These are phyloP conservation scores for Palaemon carinicauda DNA, from an alignment of 1,140 invertebrate genomes.

Conservation along the genomic window DNA sequence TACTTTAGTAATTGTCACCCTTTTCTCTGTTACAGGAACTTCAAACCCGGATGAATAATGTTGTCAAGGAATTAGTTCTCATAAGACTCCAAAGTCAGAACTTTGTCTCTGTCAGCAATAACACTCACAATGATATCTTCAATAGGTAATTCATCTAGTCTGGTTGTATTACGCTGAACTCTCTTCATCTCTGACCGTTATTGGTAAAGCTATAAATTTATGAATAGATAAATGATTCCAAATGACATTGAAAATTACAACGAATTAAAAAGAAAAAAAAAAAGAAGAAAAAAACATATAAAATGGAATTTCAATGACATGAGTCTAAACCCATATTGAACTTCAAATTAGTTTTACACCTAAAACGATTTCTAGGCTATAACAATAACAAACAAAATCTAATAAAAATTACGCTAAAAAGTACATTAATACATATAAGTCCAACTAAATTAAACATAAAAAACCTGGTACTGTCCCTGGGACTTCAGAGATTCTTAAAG, in stretches of 20 bases:
- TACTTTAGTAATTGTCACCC: background rate
- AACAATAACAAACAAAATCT: no score
- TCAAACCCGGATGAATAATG: slow-evolving; percentile 57
- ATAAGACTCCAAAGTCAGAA: slow-evolving; percentile 56
- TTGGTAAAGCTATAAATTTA: background rate
- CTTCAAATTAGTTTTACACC: no score
- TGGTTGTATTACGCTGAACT: no score
- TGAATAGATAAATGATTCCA: no score
- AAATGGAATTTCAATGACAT: background rate
- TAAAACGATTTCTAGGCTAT: no score
- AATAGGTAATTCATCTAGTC: slow-evolving; percentile 9
- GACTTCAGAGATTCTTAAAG: no score
- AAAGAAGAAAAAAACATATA: background rate
- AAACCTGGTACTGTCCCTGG: no score
- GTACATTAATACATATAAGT: no score
- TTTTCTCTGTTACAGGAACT: slow-evolving; percentile 29
- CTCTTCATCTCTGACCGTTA: background rate
- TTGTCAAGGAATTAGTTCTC: slow-evolving; percentile 58
- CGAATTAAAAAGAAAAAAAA: background rate
- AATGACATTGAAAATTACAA: no score
- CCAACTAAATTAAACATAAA: no score
- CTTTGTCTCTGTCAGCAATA: slow-evolving; percentile 46
- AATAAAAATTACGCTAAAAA: no score
- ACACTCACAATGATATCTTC: slow-evolving; percentile 48
- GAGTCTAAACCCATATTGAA: no score